These are phyloP conservation scores for Cladorhizidae sp. DNA, from an alignment of 37 sponge, comb jelly and placozoan species.

Conservation along the genomic window DNA sequence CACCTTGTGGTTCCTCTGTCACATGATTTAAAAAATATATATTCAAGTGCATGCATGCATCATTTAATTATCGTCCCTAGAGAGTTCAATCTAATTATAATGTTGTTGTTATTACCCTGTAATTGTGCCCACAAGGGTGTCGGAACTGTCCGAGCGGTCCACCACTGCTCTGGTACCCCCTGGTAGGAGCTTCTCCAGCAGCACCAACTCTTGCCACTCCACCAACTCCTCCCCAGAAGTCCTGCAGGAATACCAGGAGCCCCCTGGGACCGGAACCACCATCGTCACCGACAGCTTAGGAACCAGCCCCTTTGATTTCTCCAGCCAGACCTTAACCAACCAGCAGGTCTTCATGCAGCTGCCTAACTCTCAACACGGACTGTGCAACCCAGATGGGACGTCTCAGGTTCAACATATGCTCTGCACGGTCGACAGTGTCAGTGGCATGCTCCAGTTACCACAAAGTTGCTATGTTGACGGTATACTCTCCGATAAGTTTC, in stretches of 20 bases:
- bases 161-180: neutral
- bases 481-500: neutral
- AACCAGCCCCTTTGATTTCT: neutral
- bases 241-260: neutral
- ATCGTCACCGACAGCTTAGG: neutral
- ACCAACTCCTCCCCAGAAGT: neutral
- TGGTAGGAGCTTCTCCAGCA: neutral
- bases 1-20: no score
- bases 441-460: no score
- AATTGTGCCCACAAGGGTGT: no score
- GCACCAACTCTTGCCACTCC: neutral
- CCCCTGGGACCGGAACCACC: conserved; percentile 20
- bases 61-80: no score
- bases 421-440: no score
- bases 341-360: neutral
- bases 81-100: no score
- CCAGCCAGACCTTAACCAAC: neutral
- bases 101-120: no score
- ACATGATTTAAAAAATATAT: no score
- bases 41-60: no score
- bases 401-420: neutral
- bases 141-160: neutral
- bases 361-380: no score
- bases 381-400: no score
- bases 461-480: neutral